These are phyloP conservation scores for Columba livia DNA, from an alignment of 2,113 vertebrate species.

Conservation along the genomic window DNA sequence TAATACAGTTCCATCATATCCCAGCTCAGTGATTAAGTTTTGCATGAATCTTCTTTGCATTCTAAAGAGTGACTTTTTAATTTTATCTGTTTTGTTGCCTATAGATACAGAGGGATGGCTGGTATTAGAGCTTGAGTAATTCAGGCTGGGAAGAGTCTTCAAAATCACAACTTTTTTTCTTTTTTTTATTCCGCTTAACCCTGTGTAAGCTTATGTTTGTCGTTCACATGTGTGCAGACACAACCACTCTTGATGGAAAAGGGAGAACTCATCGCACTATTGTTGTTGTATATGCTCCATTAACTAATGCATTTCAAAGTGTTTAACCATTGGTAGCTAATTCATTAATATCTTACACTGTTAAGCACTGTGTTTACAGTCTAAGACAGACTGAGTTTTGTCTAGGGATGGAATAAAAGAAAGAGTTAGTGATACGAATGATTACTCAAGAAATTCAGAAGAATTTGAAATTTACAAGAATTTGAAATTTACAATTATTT, in stretches of 20 bases:
- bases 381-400: not conserved
- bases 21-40: not conserved
- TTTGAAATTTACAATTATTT: not conserved
- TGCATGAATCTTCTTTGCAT: not conserved
- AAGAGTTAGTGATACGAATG: not conserved
- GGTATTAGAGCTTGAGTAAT: not conserved
- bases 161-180: not conserved
- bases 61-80: not conserved
- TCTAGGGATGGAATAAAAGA: not conserved
- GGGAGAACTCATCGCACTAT: not conserved
- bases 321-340: not conserved
- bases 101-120: not conserved
- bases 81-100: not conserved
- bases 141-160: not conserved
- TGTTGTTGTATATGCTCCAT: not conserved
- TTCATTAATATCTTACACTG: no score
- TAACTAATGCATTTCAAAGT: not conserved
- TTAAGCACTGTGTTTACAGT: not conserved
- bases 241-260: not conserved
- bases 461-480: not conserved
- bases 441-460: not conserved
- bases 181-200: not conserved
- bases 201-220: not conserved
- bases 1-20: not conserved
- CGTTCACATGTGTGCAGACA: not conserved